Base-by-base conservation (phyloP, 1,140 invertebrate species). In the Hypsibius dujardini region DNA sequence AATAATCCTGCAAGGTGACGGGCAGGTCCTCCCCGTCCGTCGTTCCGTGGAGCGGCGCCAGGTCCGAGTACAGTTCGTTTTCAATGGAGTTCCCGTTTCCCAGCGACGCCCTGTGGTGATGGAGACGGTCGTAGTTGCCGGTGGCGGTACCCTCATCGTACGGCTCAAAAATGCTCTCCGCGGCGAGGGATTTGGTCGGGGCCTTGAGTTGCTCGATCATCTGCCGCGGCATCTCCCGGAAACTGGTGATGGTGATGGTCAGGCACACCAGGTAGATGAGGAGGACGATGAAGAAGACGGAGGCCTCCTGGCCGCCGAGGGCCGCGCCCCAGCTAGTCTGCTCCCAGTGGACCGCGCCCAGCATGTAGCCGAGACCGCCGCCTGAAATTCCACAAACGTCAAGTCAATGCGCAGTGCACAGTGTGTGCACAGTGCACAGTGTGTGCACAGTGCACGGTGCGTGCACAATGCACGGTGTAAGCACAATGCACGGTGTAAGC, bases 321-420 rank as follows among this genome's bases (percentile, higher is more conserved):
- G 78, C 74, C 12, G 76, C 71, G 3, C 70, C 72, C 1, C 7
- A 42, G 3, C 7, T 46, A 3, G 70, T 50, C 7, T 70, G 7
- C 76, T 93, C 89, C 93, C 93, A 97, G 78, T 95, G 88, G 46
- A 95, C 88, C 0, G 89, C 92, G 15, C 62, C 92, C 75, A 96
- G 84, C 1, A 88, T 86, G 77, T 96, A 96, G 0, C 93, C 94
- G 77, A 95, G 85, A 75, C 90, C 90, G 14, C 94, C 93, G n/a
- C n/a, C n/a, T n/a, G n/a, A n/a, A n/a, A n/a, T n/a, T n/a, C n/a
- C n/a, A n/a, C n/a, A n/a, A n/a, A n/a, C n/a, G n/a, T n/a, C n/a
- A n/a, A n/a, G n/a, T n/a, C n/a, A n/a, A n/a, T n/a, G n/a, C n/a
- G n/a, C n/a, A n/a, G n/a, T n/a, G n/a, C n/a, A n/a, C n/a, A n/a